A percentile compares a stretch with the other conserved stretches of the same genome.
Evolutionary conservation across 2,113 vertebrate genomes (phyloP).

Genomic region (Connochaetes taurinus): DNA sequence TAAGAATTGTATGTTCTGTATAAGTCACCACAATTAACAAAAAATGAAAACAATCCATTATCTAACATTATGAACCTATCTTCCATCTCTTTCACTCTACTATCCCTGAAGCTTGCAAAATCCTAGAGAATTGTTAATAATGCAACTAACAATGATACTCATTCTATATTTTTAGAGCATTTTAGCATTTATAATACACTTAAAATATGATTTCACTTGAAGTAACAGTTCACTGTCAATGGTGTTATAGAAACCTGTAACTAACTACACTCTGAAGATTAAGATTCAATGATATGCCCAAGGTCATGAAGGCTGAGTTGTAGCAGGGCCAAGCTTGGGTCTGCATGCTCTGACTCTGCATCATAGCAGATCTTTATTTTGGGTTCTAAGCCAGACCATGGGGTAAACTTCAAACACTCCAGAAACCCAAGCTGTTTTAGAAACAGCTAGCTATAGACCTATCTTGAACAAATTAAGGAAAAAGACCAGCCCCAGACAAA

Average conservation of each 20-base stretch:
- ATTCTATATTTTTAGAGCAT: not conserved
- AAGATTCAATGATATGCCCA: not conserved
- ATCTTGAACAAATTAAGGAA: not conserved
- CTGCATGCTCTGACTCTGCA: not conserved
- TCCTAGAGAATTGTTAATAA: not conserved
- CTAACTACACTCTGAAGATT: not conserved
- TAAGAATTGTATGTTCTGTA: not conserved
- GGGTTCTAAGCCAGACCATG: not conserved
- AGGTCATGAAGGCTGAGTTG: not conserved
- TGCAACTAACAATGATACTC: not conserved
- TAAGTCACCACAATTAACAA: not conserved
- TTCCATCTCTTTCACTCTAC: not conserved
- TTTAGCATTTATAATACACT: not conserved
- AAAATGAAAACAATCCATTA: not conserved
- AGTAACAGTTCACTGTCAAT: not conserved
- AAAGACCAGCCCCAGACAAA: not conserved
- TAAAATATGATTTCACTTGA: not conserved
- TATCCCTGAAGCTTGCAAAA: not conserved
- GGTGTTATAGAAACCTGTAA: not conserved
- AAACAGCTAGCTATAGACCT: not conserved
- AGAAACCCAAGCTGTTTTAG: not conserved
- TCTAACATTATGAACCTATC: not conserved
- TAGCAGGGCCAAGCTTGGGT: not conserved
- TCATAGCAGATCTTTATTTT: not conserved
- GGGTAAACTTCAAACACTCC: not conserved